A percentile compares a stretch with the other conserved stretches of the same genome.
phyloP scores from a whole-genome alignment of 2,888 invertebrate genomes.

The Ennomos fuscantarius region DNA sequence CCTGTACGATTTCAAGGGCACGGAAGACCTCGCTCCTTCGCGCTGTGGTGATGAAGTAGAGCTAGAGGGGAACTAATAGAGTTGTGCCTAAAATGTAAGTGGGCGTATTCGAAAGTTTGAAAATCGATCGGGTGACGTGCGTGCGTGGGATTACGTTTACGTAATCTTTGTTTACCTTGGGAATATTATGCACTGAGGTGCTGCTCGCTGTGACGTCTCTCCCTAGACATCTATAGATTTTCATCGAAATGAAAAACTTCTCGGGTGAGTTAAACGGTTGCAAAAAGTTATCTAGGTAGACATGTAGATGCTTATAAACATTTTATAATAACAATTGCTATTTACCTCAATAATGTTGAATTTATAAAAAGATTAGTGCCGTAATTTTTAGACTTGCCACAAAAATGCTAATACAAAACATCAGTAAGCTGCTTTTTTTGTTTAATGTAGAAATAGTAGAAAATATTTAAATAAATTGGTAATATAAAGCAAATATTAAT shows the following conservation, averaged over 20 bases:
- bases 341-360: too few relatives aligned
- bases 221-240: slow-evolving; percentile 37
- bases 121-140: slow-evolving; percentile 84
- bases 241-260: slow-evolving; percentile 35
- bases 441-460: too few relatives aligned
- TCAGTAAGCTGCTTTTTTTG: neutral
- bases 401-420: too few relatives aligned
- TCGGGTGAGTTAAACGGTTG: slow-evolving; percentile 49
- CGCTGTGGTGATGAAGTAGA: slow-evolving; percentile 69
- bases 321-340: neutral
- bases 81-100: slow-evolving; percentile 71
- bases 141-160: slow-evolving; percentile 84
- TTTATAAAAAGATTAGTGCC: too few relatives aligned
- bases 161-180: slow-evolving; percentile 85
- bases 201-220: slow-evolving; percentile 57
- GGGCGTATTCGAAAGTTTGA: slow-evolving; percentile 84
- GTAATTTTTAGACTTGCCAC: too few relatives aligned
- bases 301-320: slow-evolving; percentile 22
- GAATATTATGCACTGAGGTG: slow-evolving; percentile 79
- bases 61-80: slow-evolving; percentile 62
- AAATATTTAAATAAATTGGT: too few relatives aligned
- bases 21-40: slow-evolving; percentile 61
- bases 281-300: slow-evolving; percentile 8
- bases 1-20: slow-evolving; percentile 83
- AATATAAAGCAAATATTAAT: too few relatives aligned